Conservation (phyloP, 1,140 invertebrate genomes). For the Onthophagus taurus region DNA sequence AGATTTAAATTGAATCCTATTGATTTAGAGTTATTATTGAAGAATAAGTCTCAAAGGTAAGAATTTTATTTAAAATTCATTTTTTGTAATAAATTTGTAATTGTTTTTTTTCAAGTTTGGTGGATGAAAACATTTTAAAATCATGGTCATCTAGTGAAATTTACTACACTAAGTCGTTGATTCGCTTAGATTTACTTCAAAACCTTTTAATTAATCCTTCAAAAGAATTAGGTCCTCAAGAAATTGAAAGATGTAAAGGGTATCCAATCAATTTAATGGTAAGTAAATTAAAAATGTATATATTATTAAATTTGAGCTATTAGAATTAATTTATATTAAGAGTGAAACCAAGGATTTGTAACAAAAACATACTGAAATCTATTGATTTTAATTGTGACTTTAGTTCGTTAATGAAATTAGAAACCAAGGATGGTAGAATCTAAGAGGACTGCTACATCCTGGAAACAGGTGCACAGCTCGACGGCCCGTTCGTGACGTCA, state of each 20-base stretch:
- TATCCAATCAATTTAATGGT: slow-evolving; percentile 51
- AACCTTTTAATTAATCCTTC: slow-evolving; percentile 53
- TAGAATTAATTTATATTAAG: slow-evolving; percentile 43
- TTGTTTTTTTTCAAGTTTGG: slow-evolving; percentile 33
- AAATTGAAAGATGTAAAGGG: slow-evolving; percentile 77
- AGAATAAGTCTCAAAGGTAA: slow-evolving; percentile 42
- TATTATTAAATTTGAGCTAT: slow-evolving; percentile 43
- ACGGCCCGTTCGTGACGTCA: too few species aligned
- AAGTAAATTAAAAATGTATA: slow-evolving; percentile 17
- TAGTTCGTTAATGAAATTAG: too few species aligned
- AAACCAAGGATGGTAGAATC: too few species aligned
- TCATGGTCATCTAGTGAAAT: slow-evolving; percentile 66
- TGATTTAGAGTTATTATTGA: slow-evolving; percentile 45
- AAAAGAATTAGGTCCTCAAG: slow-evolving; percentile 68
- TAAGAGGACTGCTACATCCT: too few species aligned
- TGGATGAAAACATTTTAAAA: slow-evolving; percentile 45
- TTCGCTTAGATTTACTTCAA: slow-evolving; percentile 56
- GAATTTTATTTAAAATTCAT: background rate
- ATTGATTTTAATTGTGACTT: too few species aligned
- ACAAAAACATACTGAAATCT: too few species aligned
- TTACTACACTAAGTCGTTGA: slow-evolving; percentile 66
- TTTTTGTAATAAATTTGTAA: background rate
- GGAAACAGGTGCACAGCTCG: too few species aligned
- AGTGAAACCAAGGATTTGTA: slow-evolving; percentile 40
- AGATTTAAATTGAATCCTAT: slow-evolving; percentile 50